phyloP scores from a whole-genome alignment of 37 sponge, comb jelly and placozoan genomes.

The Hormiphora californensis region DNA sequence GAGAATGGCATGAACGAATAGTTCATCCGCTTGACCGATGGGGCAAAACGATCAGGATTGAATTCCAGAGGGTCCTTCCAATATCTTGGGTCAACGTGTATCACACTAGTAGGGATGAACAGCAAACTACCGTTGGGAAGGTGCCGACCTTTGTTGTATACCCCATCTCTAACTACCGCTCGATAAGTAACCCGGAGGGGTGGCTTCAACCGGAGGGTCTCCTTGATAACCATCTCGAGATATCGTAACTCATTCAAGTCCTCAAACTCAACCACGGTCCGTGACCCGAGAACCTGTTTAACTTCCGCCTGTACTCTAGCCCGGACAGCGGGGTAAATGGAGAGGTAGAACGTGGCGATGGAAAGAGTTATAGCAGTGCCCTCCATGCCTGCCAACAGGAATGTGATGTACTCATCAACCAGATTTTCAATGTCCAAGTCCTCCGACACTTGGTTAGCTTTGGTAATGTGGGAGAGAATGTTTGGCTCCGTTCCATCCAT shows the following conservation, averaged over 20 bases:
- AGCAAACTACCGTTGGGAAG: background rate
- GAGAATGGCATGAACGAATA: conserved; percentile 52
- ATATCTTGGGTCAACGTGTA: background rate
- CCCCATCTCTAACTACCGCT: background rate
- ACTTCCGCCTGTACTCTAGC: background rate
- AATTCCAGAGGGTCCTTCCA: conserved; percentile 28
- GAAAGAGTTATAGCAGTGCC: conserved; percentile 28
- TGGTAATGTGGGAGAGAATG: background rate
- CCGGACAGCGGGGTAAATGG: background rate
- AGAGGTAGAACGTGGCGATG: background rate
- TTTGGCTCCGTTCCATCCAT: background rate
- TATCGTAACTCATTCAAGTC: conserved; percentile 5
- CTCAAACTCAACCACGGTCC: background rate
- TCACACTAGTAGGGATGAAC: background rate
- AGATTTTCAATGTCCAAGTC: conserved; percentile 11
- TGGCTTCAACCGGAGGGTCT: conserved; percentile 24
- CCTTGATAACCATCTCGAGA: conserved; percentile 41
- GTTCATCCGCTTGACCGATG: background rate
- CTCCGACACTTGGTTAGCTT: background rate
- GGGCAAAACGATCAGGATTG: conserved; percentile 54
- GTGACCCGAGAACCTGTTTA: background rate
- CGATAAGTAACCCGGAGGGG: background rate
- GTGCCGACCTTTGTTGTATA: background rate
- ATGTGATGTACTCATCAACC: conserved; percentile 27
- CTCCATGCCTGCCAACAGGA: conserved; percentile 51